Percentiles rank a stretch among this genome's conserved stretches.
Evolutionary conservation across 1,140 invertebrate genomes (phyloP).

Genomic region (Harlomillsia oculata): DNA sequence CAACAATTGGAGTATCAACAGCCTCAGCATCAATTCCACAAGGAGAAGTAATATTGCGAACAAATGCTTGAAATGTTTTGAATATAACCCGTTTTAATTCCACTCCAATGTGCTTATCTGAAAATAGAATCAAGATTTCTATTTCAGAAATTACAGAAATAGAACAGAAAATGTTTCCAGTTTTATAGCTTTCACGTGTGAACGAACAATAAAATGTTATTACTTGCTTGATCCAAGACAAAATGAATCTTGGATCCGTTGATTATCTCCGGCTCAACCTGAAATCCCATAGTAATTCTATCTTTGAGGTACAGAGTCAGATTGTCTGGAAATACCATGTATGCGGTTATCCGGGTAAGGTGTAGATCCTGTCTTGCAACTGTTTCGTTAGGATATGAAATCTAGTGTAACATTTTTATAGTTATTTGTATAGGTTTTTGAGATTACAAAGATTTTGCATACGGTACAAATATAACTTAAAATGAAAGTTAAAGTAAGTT

Average conservation of each 20-base stretch:
- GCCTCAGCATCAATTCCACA: neutral
- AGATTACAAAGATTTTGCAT: no score
- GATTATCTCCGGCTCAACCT: neutral
- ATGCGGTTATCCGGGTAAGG: neutral
- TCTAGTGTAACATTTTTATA: no score
- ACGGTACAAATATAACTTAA: no score
- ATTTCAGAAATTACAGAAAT: neutral
- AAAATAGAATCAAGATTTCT: no score
- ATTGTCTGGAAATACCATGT: conserved; percentile 3
- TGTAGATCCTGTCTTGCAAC: neutral
- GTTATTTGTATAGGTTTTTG: no score
- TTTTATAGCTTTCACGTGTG: neutral
- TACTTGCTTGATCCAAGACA: neutral
- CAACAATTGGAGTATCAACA: neutral
- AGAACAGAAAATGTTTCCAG: neutral
- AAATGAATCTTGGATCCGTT: neutral
- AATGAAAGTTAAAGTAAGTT: no score
- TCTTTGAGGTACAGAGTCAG: conserved; percentile 14
- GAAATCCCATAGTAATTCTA: neutral
- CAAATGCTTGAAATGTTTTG: neutral
- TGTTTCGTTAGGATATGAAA: no score
- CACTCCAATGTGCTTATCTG: neutral
- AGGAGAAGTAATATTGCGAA: neutral
- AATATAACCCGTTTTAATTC: neutral
- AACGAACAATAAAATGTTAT: neutral